phyloP scores from a whole-genome alignment of 1,140 invertebrate species.

The Protaetia brevitarsis region DNA sequence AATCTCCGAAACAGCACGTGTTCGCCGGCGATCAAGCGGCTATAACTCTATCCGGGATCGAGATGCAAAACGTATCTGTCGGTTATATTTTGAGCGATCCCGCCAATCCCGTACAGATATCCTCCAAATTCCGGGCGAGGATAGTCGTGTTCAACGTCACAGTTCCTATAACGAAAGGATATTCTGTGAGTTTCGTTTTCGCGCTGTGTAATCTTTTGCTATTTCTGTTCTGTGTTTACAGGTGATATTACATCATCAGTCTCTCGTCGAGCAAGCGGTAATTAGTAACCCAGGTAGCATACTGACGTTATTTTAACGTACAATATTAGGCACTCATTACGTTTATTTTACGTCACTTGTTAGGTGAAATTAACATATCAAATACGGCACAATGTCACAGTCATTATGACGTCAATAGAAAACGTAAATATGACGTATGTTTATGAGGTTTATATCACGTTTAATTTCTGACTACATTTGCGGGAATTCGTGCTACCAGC shows the following conservation, averaged over 20 bases:
- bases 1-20: conserved; percentile 64
- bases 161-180: conserved; percentile 89
- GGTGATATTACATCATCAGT: conserved; percentile 88
- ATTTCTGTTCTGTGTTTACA: conserved; percentile 48
- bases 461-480: no score
- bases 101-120: conserved; percentile 71
- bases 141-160: conserved; percentile 92
- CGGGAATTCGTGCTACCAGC: no score
- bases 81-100: conserved; percentile 86
- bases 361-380: no score
- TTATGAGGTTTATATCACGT: no score
- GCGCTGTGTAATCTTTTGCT: no score
- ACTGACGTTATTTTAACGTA: no score
- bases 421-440: no score
- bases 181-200: conserved; percentile 60
- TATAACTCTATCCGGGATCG: conserved; percentile 77
- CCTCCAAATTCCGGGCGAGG: conserved; percentile 80
- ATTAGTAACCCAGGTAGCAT: no score
- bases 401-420: no score
- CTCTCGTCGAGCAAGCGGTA: conserved; percentile 82
- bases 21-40: conserved; percentile 89
- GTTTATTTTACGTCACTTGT: no score
- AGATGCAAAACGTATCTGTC: conserved; percentile 79
- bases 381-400: no score
- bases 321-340: no score